phyloP scores from a whole-genome alignment of 2,888 invertebrate genomes.

The Elysia crispata region DNA sequence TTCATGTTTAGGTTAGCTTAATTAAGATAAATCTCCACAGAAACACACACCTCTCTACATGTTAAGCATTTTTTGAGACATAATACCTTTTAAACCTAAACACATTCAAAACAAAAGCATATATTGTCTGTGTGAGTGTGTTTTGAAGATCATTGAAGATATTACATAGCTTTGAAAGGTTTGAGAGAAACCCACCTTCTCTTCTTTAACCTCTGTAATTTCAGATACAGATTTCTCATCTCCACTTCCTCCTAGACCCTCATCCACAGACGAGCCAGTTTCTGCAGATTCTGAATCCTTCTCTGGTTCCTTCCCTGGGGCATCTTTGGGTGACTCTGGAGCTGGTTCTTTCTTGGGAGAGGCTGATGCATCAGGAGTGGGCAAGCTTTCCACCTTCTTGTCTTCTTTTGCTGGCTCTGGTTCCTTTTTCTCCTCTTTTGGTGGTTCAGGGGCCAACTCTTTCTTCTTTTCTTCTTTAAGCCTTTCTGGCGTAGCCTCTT shows the following conservation, averaged over 20 bases:
- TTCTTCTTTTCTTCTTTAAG: slow-evolving; percentile 38
- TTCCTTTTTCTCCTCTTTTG: slow-evolving; percentile 12
- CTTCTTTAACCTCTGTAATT: not conserved
- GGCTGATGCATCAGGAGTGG: slow-evolving; percentile 24
- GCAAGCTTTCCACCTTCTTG: slow-evolving; percentile 15
- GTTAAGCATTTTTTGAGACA: too few relatives aligned
- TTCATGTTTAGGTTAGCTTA: too few relatives aligned
- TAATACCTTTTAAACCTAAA: too few relatives aligned
- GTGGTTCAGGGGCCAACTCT: slow-evolving; percentile 13
- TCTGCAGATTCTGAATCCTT: not conserved
- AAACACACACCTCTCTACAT: too few relatives aligned
- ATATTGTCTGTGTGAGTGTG: too few relatives aligned
- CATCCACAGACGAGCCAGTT: not conserved
- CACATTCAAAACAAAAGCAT: too few relatives aligned
- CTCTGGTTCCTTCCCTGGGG: not conserved
- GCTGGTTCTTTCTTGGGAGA: slow-evolving; percentile 58
- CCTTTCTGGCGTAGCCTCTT: slow-evolving; percentile 45
- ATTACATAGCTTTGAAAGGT: too few relatives aligned
- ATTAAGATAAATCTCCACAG: too few relatives aligned
- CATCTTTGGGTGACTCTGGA: slow-evolving; percentile 43
- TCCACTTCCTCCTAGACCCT: not conserved
- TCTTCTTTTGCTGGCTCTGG: slow-evolving; percentile 30
- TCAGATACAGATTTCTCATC: not conserved
- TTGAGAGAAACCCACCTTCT: not conserved
- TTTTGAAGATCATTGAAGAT: too few relatives aligned